Evolutionary conservation across 2,888 invertebrate genomes (phyloP).

Genomic region (Mythimna ferrago): DNA sequence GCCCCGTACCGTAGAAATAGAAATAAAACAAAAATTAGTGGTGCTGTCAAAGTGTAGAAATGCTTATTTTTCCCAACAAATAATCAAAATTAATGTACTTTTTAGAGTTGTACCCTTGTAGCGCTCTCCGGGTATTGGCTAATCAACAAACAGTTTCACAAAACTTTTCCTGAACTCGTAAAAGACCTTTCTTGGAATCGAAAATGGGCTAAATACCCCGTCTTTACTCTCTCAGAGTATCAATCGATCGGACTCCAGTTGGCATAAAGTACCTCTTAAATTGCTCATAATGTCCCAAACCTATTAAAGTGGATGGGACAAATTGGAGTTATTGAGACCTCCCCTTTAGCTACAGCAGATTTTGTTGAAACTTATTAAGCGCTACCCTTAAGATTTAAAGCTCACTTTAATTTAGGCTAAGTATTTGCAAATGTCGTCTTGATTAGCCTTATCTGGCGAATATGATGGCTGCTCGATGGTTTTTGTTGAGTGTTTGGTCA

Average conservation of each 20-base stretch:
- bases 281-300: slow-evolving; percentile 41
- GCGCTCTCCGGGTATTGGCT: too few species aligned
- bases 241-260: slow-evolving; percentile 47
- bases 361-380: slow-evolving; percentile 40
- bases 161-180: background rate
- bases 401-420: slow-evolving; percentile 2
- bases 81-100: too few species aligned
- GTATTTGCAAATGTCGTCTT: background rate
- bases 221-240: background rate
- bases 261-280: slow-evolving; percentile 43
- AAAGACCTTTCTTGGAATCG: slow-evolving; percentile 8
- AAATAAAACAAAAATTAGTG: too few species aligned
- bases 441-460: background rate
- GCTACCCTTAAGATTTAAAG: slow-evolving; percentile 19
- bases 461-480: too few species aligned
- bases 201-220: background rate
- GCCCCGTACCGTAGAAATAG: too few species aligned
- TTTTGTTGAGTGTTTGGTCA: too few species aligned
- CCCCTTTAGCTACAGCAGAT: slow-evolving; percentile 25
- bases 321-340: slow-evolving; percentile 43
- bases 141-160: background rate
- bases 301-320: slow-evolving; percentile 38
- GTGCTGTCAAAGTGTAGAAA: too few species aligned
- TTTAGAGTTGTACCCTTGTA: too few species aligned
- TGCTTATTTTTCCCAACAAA: too few species aligned